Percentiles rank a stretch among this genome's conserved stretches.
phyloP scores from a whole-genome alignment of 2,113 vertebrate genomes.

The Toxostoma redivivum region DNA sequence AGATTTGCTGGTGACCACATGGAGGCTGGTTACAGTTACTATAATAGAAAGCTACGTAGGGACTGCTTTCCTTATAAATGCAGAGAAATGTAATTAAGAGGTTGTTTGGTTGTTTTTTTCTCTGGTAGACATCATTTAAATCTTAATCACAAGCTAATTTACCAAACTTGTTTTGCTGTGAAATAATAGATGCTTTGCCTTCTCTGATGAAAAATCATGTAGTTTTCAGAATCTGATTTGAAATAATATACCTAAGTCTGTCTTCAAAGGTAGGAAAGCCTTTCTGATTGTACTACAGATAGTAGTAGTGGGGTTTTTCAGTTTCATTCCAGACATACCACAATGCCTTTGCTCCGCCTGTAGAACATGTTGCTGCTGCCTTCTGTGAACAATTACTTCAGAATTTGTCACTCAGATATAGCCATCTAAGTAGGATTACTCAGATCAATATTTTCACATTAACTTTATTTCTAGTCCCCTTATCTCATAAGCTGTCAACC shows the following conservation, averaged over 20 bases:
- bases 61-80: neutral
- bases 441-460: neutral
- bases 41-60: neutral
- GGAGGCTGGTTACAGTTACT: neutral
- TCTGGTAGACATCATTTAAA: neutral
- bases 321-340: neutral
- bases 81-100: neutral
- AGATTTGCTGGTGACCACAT: conserved; percentile 5
- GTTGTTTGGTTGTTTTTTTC: neutral
- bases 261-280: neutral
- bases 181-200: neutral
- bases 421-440: neutral
- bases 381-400: neutral
- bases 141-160: neutral
- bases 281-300: neutral
- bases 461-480: conserved; percentile 3
- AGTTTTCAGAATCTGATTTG: neutral
- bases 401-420: neutral
- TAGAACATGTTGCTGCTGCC: neutral
- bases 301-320: neutral
- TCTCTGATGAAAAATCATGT: neutral
- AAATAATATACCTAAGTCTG: neutral
- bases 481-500: neutral
- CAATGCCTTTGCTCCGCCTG: rapidly evolving
- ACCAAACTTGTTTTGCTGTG: neutral